Base-by-base conservation (phyloP, 2,113 vertebrate species). In the Melanocharis versteri region DNA sequence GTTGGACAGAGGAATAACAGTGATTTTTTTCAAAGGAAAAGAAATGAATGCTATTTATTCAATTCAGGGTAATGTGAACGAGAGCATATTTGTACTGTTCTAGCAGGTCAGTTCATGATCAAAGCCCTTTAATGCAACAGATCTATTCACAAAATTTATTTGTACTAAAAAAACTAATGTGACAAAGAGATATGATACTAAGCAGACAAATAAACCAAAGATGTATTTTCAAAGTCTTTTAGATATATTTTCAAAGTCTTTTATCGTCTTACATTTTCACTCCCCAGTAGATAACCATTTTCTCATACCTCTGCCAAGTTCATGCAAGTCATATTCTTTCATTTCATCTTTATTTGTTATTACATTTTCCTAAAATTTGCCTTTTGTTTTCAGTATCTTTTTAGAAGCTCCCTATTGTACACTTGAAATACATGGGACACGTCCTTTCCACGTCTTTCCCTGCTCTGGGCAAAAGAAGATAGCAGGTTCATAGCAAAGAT, bases 241-340 rank as follows among this genome's bases (percentile, higher is more conserved):
- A 87, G 42, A 71, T 76, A 9, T 33, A 62, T 61, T 91, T 89
- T 80, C 65, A 64, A 65, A 78, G 68, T 45, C 37, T 88, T 72
- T 80, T 87, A 82, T 94, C 51, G 47, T 91, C 65, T 64, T 82
- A 27, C 7, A 30, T 79, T 94, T 95, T 89, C n/a, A 79, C 37
- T 92, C 42, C 65, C 13, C 15, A 45, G 40, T 9, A 94, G 58
- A 93, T 76, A 90, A 90, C 15, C 15, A 42, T 94, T 90, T 89
- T 96, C 9, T 76, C 26, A 82, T 94, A 76, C 21, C 13, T 85
- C 75, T 87, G 48, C 77, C 83, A 91, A 85, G 83, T 84, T 95
- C 61, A 72, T 60, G 11, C 16, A 60, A 93, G 57, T 40, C 11
- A 15, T 89, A 57, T 68, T 79, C 12, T 71, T 96, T 93, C 62